Evolutionary conservation across 2,888 invertebrate species (phyloP).

Genomic region (Pyrrhosoma nymphula): DNA sequence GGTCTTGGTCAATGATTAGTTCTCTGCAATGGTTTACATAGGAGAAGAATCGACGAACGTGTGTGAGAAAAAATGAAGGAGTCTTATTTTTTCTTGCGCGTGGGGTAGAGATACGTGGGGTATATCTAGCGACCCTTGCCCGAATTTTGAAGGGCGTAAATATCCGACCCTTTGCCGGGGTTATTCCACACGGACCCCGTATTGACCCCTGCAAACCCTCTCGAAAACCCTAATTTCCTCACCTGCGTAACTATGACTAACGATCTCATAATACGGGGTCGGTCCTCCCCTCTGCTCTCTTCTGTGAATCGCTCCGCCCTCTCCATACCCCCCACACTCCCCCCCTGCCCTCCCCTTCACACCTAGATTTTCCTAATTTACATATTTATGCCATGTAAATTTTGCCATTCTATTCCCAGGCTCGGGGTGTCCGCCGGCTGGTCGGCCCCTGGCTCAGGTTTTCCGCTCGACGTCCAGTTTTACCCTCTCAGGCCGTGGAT

Average conservation of each 20-base stretch:
- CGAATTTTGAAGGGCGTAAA: neutral
- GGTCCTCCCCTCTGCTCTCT: neutral
- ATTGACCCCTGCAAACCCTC: neutral
- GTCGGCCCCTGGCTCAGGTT: neutral
- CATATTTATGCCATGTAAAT: conserved; percentile 36
- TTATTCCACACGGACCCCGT: neutral
- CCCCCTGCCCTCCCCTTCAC: neutral
- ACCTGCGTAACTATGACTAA: conserved; percentile 36
- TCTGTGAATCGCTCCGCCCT: neutral
- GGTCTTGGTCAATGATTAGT: neutral
- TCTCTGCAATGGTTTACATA: neutral
- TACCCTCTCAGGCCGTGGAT: neutral
- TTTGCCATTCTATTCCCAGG: conserved; percentile 13
- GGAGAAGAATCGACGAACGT: neutral
- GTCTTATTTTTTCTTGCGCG: neutral
- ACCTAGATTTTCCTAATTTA: neutral
- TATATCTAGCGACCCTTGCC: neutral
- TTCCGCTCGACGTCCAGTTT: neutral
- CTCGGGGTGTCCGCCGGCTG: neutral
- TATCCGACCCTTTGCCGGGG: neutral
- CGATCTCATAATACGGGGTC: neutral
- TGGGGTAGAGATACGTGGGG: neutral
- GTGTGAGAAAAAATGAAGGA: neutral
- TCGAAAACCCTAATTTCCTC: conserved; percentile 14
- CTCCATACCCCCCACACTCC: neutral